phyloP scores from a whole-genome alignment of 2,888 invertebrate genomes.

The Geotrupes spiniger region DNA sequence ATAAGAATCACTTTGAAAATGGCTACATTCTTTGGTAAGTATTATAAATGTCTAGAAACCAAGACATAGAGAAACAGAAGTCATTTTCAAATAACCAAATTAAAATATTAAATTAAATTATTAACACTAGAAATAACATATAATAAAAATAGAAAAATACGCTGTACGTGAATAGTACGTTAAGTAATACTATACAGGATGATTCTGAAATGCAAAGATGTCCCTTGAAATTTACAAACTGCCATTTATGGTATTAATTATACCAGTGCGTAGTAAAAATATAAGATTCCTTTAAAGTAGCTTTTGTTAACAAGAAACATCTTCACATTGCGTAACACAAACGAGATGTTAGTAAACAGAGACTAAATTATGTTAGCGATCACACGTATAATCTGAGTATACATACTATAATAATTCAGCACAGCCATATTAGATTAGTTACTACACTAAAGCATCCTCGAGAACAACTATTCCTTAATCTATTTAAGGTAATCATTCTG shows the following conservation, averaged over 20 bases:
- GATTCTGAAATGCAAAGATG: conserved; percentile 3
- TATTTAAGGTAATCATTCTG: conserved; percentile 17
- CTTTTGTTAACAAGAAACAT: background rate
- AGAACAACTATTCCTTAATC: conserved; percentile 22
- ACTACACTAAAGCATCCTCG: conserved; percentile 32
- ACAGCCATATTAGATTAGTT: conserved; percentile 37
- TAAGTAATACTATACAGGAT: conserved; percentile 4
- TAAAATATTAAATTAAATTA: background rate
- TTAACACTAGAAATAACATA: conserved; percentile 1
- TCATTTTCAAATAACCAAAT: background rate
- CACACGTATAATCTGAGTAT: conserved; percentile 24
- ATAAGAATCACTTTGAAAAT: background rate
- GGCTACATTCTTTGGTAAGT: background rate
- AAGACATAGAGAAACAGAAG: background rate
- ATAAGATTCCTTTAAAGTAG: background rate
- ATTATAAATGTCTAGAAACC: background rate
- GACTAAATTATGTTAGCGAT: conserved; percentile 13
- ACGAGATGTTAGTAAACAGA: conserved; percentile 1
- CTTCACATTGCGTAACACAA: conserved; percentile 1
- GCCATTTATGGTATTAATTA: background rate
- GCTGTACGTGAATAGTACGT: conserved; percentile 1
- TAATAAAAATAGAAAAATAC: background rate
- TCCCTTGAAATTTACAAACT: background rate
- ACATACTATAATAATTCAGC: conserved; percentile 30
- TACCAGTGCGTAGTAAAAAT: conserved; percentile 3